These are phyloP conservation scores for Candoia aspera DNA, from an alignment of 2,113 vertebrate species.

Conservation along the genomic window DNA sequence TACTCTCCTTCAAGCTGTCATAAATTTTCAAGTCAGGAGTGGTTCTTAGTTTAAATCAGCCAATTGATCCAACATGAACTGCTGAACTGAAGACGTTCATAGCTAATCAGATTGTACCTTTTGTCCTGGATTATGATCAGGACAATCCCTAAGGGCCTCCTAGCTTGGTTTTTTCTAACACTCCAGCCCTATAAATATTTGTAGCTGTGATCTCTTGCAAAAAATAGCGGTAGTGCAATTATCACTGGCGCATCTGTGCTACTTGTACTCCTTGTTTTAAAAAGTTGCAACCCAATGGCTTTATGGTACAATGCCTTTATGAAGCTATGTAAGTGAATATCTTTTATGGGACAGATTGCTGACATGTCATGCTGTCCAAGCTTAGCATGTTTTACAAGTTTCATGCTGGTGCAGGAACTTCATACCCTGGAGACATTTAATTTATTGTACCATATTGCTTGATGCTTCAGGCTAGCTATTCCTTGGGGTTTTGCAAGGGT, in stretches of 20 bases:
- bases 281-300: neutral
- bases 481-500: neutral
- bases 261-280: neutral
- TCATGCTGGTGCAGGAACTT: neutral
- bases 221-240: slow-evolving; percentile 9
- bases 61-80: neutral
- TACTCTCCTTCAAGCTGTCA: neutral
- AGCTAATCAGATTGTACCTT: neutral
- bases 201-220: neutral
- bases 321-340: neutral
- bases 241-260: neutral
- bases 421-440: neutral
- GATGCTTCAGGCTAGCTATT: neutral
- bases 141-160: neutral
- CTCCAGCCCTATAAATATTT: slow-evolving; percentile 8
- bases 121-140: neutral
- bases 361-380: neutral
- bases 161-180: neutral
- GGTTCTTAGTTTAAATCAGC: neutral
- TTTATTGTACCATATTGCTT: neutral
- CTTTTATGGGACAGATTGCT: neutral
- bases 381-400: neutral
- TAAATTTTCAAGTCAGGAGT: neutral
- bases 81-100: neutral
- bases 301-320: neutral